Base-by-base conservation (phyloP, 1,140 invertebrate genomes). In the Phymastichus coffea region DNA sequence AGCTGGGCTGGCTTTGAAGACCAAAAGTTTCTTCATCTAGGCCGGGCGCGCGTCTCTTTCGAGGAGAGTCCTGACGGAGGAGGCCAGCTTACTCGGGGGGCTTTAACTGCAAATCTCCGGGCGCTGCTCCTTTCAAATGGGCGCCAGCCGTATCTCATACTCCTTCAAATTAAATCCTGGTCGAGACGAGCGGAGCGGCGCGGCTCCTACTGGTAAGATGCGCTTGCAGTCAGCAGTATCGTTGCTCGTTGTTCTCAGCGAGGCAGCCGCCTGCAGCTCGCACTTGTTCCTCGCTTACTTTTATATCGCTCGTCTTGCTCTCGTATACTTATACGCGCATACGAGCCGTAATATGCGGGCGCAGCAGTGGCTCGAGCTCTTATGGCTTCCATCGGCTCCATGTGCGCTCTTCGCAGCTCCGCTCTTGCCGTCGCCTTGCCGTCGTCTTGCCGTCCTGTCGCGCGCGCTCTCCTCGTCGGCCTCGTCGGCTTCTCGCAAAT, bases 101-200 rank as follows among this genome's bases (percentile, higher is more conserved):
- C 52, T 64, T 62, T 59, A 51, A 61, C 49, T 58, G 48, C 15
- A 44, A 59, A 53, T 53, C 57, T 44, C 41, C 30, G 4, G 17
- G 28, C 54, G 60, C 52, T 62, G 17, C 51, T 56, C 35, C 55
- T 23, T 28, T 6, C 15, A 14, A 20, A 17, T 14, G 10, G 25
- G 61, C n/a, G 48, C 48, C 52, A 41, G 61, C 53, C 57, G 54
- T 57, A 63, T 61, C 40, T 51, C 57, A 57, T 57, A 51, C 64
- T 63, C 61, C 61, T 57, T 63, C 58, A 66, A 66, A 66, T 66
- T 66, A 66, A 66, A 66, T 66, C 57, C 64, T 41, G 20, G 38
- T n/a, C n/a, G n/a, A n/a, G n/a, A n/a, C n/a, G n/a, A n/a, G n/a
- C n/a, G n/a, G n/a, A n/a, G n/a, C n/a, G n/a, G n/a, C n/a, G n/a